Evolutionary conservation across 2,888 invertebrate genomes (phyloP), one percentile per base, ranked within the genome.

Genomic region (Cephus sareptanus): DNA sequence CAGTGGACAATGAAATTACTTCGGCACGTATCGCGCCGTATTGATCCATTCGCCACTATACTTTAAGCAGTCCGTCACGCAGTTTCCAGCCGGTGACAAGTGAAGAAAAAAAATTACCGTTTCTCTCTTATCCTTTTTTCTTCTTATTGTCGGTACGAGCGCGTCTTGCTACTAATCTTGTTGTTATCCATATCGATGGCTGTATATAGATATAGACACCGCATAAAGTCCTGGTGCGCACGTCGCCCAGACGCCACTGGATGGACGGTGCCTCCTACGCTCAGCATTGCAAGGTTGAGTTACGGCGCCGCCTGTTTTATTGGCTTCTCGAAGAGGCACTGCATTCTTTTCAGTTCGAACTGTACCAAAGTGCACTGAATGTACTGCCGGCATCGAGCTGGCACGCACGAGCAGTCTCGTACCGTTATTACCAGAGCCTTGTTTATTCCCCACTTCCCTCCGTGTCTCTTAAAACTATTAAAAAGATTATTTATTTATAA

Each of bases 1-100:
- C 85, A 88, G 86, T 87, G 89, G 87, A 89, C 89, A 89, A 89
- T 89, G 88, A 89, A 89, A 89, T 89, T 89, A 89, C 87, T 88
- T 89, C 81, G 83, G 85, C 89, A 86, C 85, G 87, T 89, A 87
- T 89, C 85, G 86, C 84, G 83, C 84, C 82, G 86, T 88, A 88
- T 88, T 87, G 88, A 88, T 88, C 88, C 88, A 80, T 83, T 83
- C 75, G 70, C 76, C 33, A 15, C 33, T 71, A 71, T 71, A 71
- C 31, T 71, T 71, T 71, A 71, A 71, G 71, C 31, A 71, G 71
- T 34, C 15, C 31, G 71, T 31, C 31, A 34, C 34, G 34, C 71
- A 71, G 71, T 71, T 71, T 71, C 71, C 33, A 71, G 6, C 23
- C 23, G 9, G 56, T 56, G 56, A 9, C 56, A 56, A 56, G 9